Percentiles rank a stretch among this genome's conserved stretches.
Evolutionary conservation across 2,113 vertebrate species (phyloP).

Genomic region (Oncorhynchus masou): DNA sequence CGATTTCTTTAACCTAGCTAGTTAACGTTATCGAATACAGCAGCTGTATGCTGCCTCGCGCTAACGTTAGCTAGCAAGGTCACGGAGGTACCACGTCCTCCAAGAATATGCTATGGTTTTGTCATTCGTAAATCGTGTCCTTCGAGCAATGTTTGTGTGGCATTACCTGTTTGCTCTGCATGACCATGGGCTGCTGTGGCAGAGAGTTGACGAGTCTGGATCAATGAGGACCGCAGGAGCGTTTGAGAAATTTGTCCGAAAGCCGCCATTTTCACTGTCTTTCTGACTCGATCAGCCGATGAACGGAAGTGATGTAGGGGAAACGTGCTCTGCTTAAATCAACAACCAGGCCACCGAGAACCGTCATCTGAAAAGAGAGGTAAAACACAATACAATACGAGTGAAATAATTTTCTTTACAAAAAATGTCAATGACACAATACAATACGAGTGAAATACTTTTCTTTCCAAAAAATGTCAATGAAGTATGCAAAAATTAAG

Average conservation of each 20-base stretch:
- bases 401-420: no score
- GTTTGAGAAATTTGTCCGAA: slow-evolving; percentile 53
- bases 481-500: no score
- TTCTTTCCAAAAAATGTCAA: no score
- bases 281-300: neutral
- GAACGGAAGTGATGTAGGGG: slow-evolving; percentile 9
- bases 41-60: neutral
- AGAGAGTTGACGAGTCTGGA: slow-evolving; percentile 65
- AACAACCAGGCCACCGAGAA: no score
- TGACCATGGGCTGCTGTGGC: slow-evolving; percentile 51
- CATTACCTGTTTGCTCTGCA: slow-evolving; percentile 56
- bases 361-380: no score
- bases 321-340: no score
- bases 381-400: no score
- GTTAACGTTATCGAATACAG: neutral
- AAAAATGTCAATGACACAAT: no score
- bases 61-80: slow-evolving; percentile 59
- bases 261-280: slow-evolving; percentile 67
- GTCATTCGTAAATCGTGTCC: no score
- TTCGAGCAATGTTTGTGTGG: no score
- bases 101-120: neutral
- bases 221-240: slow-evolving; percentile 49
- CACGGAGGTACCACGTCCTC: slow-evolving; percentile 21
- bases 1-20: neutral
- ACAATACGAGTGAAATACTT: no score